phyloP scores from a whole-genome alignment of 2,797 vertebrate species.

The Diplodus sargus region DNA sequence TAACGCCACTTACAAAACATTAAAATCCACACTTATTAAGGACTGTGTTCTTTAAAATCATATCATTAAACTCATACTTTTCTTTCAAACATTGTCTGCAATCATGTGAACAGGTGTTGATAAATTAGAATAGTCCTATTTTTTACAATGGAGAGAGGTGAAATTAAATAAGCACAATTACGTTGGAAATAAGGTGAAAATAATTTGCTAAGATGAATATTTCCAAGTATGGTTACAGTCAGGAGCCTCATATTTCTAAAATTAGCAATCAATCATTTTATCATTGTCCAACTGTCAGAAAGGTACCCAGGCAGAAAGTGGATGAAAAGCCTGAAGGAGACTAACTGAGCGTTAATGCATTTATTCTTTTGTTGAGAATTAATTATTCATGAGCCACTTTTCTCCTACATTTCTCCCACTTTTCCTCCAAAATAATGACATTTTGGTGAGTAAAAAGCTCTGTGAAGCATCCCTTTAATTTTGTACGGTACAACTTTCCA shows the following conservation, averaged over 20 bases:
- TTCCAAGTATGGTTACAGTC: slow-evolving; percentile 25
- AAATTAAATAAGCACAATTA: slow-evolving; percentile 6
- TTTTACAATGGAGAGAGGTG: not conserved
- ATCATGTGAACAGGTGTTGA: not conserved
- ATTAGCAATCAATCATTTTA: slow-evolving; percentile 48
- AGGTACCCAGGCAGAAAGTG: slow-evolving; percentile 47
- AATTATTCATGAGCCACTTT: slow-evolving; percentile 74
- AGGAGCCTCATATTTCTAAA: slow-evolving; percentile 34
- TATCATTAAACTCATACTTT: not conserved
- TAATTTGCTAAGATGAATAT: slow-evolving; percentile 3
- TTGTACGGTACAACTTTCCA: slow-evolving; percentile 76
- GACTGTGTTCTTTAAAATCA: not conserved
- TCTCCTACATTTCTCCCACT: slow-evolving; percentile 67
- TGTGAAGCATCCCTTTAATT: slow-evolving; percentile 81
- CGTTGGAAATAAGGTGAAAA: not conserved
- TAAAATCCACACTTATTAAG: not conserved
- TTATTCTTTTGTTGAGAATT: slow-evolving; percentile 72
- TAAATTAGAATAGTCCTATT: not conserved
- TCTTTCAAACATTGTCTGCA: not conserved
- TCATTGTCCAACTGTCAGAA: slow-evolving; percentile 43
- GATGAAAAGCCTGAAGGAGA: slow-evolving; percentile 45
- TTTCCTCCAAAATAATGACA: slow-evolving; percentile 69
- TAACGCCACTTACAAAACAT: not conserved
- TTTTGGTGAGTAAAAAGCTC: slow-evolving; percentile 65
- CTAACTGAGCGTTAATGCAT: slow-evolving; percentile 66